Evolutionary conservation across 2,888 invertebrate genomes (phyloP), one percentile per base, ranked within the genome.

Genomic region (Drosophila testacea): DNA sequence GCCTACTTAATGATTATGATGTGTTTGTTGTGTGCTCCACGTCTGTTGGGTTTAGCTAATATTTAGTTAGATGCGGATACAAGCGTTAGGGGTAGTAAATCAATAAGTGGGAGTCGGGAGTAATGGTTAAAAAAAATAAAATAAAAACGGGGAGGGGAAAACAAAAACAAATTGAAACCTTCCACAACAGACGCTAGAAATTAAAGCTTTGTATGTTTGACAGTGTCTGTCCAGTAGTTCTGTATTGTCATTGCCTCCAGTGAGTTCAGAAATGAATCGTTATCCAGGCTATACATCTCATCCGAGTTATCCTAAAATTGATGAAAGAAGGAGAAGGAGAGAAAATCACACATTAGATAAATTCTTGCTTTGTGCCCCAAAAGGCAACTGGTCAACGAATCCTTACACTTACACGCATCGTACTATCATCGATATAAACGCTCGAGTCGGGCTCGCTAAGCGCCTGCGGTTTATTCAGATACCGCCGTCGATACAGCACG

Each of bases 211-310:
- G 97, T 97, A 93, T 97, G 97, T 92, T 97, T 97, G 77, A 97
- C 97, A 81, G 96, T 97, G 93, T 97, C 97, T 57, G 97, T 97
- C 97, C 97, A 98, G 91, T 97, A 97, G 93, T 97, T 97, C 92
- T 97, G 97, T 91, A 98, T 97, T 81, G 97, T 97, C 97, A 97
- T 97, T 79, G 97, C 97, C 93, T 98, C 98, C 84, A 98, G 93
- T 70, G 97, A 97, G 93, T 98, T 98, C 70, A 98, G 94, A 93
- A 98, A 98, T 72, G 97, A 97, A 92, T 98, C 98, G 92, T 98
- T 98, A 93, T 98, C 98, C 93, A 98, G 93, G 90, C 97, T 98
- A 93, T 97, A 97, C 97, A 98, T 97, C 93, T 98, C 97, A 93
- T 97, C 97, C 6, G 97, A 97, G 91, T 97, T 97, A 92, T 97